Conservation (phyloP, 2,113 vertebrate species). For the Phainopepla nitens region DNA sequence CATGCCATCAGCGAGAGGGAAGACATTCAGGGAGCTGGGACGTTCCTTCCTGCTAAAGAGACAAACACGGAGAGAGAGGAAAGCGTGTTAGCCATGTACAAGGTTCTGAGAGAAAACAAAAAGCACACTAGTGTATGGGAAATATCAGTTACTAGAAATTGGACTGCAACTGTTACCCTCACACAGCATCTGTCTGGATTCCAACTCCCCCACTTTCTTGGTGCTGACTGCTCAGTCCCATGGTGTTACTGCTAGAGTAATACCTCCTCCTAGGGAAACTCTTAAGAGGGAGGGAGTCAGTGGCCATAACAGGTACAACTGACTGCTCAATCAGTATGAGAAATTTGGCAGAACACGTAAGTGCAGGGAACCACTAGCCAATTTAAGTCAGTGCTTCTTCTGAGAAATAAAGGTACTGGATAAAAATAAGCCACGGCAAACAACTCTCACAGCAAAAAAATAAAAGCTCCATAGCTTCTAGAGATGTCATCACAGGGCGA, state of each 20-base stretch:
- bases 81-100: neutral
- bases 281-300: neutral
- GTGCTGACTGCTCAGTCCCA: neutral
- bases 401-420: neutral
- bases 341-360: neutral
- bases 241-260: neutral
- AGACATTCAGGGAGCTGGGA: constrained; percentile 92
- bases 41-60: constrained; percentile 89
- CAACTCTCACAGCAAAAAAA: neutral
- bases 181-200: neutral
- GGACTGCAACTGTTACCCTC: neutral
- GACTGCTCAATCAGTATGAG: neutral
- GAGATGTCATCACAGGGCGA: neutral
- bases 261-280: neutral
- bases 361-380: neutral
- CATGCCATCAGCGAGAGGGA: constrained; percentile 89
- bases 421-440: neutral
- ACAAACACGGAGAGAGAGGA: neutral
- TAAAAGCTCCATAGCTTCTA: neutral
- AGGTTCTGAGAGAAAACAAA: neutral
- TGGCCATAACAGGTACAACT: neutral
- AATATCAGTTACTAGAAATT: neutral
- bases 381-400: neutral
- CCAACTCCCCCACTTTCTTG: neutral
- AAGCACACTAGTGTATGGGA: neutral